Percentiles rank a stretch among this genome's conserved stretches.
phyloP scores from a whole-genome alignment of 2,888 invertebrate genomes.

The Scaptomyza caliginosa region DNA sequence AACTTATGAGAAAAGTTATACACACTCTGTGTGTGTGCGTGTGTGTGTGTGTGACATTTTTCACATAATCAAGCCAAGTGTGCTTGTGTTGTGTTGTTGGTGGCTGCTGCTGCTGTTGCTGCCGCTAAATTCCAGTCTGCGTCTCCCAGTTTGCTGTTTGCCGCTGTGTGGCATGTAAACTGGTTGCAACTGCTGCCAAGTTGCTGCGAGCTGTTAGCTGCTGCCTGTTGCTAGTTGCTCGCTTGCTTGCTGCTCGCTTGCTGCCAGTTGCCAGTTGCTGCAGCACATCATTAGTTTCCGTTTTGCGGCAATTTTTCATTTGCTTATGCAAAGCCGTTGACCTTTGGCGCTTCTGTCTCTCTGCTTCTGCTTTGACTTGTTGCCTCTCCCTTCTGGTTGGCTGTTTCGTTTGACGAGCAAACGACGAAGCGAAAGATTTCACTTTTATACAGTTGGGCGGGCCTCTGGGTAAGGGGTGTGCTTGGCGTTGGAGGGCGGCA shows the following conservation, averaged over 20 bases:
- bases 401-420: conserved; percentile 5
- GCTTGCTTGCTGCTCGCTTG: conserved; percentile 22
- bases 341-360: conserved; percentile 52
- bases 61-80: conserved; percentile 79
- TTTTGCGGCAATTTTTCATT: conserved; percentile 81
- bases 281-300: conserved; percentile 82
- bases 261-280: conserved; percentile 42
- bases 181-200: conserved; percentile 45
- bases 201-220: background rate
- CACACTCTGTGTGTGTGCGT: conserved; percentile 11
- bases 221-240: background rate
- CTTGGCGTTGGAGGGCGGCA: background rate
- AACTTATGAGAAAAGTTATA: conserved; percentile 37
- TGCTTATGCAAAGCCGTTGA: conserved; percentile 76
- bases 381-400: background rate
- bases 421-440: conserved; percentile 57
- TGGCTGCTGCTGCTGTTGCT: conserved; percentile 54
- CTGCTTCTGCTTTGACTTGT: background rate
- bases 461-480: background rate
- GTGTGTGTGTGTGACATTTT: conserved; percentile 74
- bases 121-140: conserved; percentile 67
- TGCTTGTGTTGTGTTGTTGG: conserved; percentile 37
- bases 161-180: conserved; percentile 39
- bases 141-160: conserved; percentile 44
- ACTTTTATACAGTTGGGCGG: conserved; percentile 56